Conservation (phyloP, 2,113 vertebrate genomes). For the Coptodon bakossiorum region DNA sequence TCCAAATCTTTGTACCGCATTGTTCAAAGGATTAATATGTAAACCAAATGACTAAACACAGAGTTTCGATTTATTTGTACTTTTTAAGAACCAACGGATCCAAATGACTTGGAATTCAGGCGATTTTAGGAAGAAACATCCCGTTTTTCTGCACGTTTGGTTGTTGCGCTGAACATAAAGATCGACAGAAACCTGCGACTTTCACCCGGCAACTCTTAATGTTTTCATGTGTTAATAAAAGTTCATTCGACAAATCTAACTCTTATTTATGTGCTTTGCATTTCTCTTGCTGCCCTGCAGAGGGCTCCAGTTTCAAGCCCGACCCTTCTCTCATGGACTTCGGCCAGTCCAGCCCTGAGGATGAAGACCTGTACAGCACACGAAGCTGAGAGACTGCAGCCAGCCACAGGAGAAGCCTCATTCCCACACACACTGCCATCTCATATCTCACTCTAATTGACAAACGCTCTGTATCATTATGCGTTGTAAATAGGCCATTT, state of each 20-base stretch:
- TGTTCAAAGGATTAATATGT: neutral
- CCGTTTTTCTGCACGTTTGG: neutral
- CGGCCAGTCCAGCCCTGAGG: slow-evolving; percentile 83
- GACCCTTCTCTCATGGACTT: slow-evolving; percentile 81
- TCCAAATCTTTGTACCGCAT: neutral
- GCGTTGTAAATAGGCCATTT: slow-evolving; percentile 1
- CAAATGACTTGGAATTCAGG: neutral
- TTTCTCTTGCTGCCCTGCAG: slow-evolving; percentile 44
- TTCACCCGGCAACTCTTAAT: neutral
- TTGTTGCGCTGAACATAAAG: neutral
- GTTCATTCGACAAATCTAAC: neutral
- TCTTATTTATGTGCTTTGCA: neutral
- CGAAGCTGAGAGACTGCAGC: slow-evolving; percentile 71
- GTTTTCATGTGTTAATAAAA: neutral
- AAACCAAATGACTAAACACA: neutral
- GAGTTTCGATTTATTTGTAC: neutral
- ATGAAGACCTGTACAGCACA: slow-evolving; percentile 86
- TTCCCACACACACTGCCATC: slow-evolving; percentile 17
- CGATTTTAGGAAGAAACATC: neutral
- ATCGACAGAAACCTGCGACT: neutral
- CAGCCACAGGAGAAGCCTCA: neutral
- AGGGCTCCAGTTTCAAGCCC: slow-evolving; percentile 63
- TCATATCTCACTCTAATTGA: neutral
- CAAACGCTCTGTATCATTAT: neutral
- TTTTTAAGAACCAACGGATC: neutral